Conservation (phyloP, 2,797 vertebrate species). For the Clarias pachynema region DNA sequence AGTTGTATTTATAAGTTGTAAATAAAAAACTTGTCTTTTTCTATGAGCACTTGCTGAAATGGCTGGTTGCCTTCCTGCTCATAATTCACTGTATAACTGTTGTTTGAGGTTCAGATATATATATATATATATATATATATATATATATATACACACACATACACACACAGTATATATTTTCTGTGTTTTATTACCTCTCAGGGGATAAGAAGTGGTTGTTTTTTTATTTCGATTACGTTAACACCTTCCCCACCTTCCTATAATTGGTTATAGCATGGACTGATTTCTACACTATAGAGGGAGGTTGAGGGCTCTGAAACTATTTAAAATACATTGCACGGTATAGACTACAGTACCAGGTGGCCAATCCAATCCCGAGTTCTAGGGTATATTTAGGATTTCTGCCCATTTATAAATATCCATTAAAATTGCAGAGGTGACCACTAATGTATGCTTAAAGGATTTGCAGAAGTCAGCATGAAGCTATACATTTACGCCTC, state of each 20-base stretch:
- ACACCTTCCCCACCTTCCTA: too few species aligned
- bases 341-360: background rate
- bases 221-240: too few species aligned
- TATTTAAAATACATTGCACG: background rate
- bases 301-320: background rate
- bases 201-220: too few species aligned
- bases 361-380: background rate
- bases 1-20: too few species aligned
- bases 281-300: background rate
- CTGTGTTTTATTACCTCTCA: too few species aligned
- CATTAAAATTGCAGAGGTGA: background rate
- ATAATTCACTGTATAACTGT: conserved; percentile 10
- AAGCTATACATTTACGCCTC: background rate
- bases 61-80: background rate
- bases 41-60: conserved; percentile 23
- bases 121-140: background rate
- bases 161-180: background rate
- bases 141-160: too few species aligned
- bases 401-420: background rate
- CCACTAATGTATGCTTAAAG: background rate
- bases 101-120: background rate
- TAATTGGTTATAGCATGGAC: background rate
- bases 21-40: conserved; percentile 27
- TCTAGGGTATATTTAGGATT: background rate
- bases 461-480: background rate